These are phyloP conservation scores for Himalopsyche phryganea DNA, from an alignment of 1,140 invertebrate species.

Conservation along the genomic window DNA sequence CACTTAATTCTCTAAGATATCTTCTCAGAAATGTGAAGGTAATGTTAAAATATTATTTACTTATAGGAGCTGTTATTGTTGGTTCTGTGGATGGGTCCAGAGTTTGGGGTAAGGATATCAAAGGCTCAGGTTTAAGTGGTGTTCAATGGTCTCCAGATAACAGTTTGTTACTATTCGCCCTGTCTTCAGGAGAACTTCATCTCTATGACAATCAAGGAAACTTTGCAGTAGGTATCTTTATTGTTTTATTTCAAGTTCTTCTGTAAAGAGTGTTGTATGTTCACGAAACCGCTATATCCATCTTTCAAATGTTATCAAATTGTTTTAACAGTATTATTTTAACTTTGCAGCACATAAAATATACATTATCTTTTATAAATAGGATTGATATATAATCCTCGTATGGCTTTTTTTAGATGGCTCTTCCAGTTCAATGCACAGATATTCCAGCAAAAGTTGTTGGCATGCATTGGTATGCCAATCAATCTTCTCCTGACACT, in stretches of 20 bases:
- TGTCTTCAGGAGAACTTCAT: constrained; percentile 88
- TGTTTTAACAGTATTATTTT: no score
- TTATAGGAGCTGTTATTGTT: constrained; percentile 57
- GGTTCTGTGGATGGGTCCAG: constrained; percentile 95
- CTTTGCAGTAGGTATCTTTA: constrained; percentile 51
- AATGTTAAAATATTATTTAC: no score
- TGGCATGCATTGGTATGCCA: constrained; percentile 84
- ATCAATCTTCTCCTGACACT: constrained; percentile 64
- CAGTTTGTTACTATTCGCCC: constrained; percentile 84
- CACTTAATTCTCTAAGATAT: no score
- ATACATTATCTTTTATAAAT: no score
- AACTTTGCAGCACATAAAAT: no score
- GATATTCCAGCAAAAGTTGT: constrained; percentile 59
- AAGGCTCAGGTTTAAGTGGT: constrained; percentile 68
- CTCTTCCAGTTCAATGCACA: constrained; percentile 62
- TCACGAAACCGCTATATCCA: no score
- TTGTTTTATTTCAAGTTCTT: background rate
- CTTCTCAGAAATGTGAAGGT: no score
- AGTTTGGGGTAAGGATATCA: constrained; percentile 97
- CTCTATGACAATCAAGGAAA: constrained; percentile 90
- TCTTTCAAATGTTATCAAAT: no score
- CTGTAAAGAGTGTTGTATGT: no score
- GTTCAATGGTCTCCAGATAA: constrained; percentile 97
- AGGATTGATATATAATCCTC: no score
- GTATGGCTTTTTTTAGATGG: constrained; percentile 55